These are phyloP conservation scores for Drosophila neocordata DNA, from an alignment of 1,140 invertebrate genomes.

Conservation along the genomic window DNA sequence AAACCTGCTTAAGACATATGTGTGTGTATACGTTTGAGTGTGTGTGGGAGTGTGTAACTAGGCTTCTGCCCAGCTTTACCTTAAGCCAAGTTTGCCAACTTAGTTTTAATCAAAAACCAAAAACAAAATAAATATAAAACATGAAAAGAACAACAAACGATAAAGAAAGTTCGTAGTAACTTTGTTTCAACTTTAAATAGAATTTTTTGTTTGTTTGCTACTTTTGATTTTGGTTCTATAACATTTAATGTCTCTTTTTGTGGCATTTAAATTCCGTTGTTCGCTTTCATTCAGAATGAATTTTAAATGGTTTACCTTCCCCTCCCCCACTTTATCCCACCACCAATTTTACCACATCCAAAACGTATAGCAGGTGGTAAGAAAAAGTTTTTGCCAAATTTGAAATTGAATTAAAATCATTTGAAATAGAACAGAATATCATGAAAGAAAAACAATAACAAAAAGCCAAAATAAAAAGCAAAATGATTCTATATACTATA, in stretches of 20 bases:
- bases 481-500: not conserved
- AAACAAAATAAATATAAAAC: not conserved
- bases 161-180: conserved; percentile 5
- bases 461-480: not conserved
- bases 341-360: not conserved
- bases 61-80: not conserved
- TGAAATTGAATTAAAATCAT: conserved; percentile 8
- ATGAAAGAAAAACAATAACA: not conserved
- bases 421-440: conserved; percentile 3
- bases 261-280: not conserved
- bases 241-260: not conserved
- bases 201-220: not conserved
- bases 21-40: not conserved
- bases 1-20: not conserved
- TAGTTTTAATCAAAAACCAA: conserved; percentile 6
- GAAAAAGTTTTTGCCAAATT: not conserved
- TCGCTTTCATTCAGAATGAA: not conserved
- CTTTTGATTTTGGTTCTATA: not conserved
- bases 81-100: conserved; percentile 5
- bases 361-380: not conserved
- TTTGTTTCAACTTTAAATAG: conserved; percentile 11
- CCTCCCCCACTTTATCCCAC: not conserved
- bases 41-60: not conserved
- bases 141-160: not conserved
- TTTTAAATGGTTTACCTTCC: not conserved